These are phyloP conservation scores for Calcarius ornatus DNA, from an alignment of 2,113 vertebrate species.

Conservation along the genomic window DNA sequence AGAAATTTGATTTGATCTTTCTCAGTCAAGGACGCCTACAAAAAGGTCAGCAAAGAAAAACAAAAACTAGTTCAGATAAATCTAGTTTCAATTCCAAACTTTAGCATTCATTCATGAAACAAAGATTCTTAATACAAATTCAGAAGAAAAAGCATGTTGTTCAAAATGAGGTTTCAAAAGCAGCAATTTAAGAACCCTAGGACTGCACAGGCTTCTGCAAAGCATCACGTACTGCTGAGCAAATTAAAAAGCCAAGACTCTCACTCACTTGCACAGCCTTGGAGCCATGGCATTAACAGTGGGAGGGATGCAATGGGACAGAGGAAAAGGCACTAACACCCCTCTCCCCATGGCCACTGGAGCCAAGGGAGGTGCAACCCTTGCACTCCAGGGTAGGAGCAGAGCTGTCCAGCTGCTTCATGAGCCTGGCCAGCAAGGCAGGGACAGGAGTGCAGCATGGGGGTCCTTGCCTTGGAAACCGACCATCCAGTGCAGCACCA, in stretches of 20 bases:
- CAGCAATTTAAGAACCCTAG: neutral
- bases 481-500: neutral
- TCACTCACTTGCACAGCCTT: neutral
- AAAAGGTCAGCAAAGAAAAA: neutral
- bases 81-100: neutral
- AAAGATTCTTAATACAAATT: neutral
- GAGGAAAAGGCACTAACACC: neutral
- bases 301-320: neutral
- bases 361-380: neutral
- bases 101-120: neutral
- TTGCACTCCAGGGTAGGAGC: rapidly evolving
- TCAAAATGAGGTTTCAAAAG: neutral
- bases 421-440: neutral
- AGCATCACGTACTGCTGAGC: neutral
- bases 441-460: rapidly evolving
- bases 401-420: neutral
- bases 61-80: neutral
- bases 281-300: neutral
- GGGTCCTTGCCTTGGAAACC: rapidly evolving
- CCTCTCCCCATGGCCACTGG: rapidly evolving
- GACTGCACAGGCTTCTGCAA: conserved; percentile 21
- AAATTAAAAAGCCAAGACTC: neutral
- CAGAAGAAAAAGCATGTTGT: neutral
- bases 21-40: neutral
- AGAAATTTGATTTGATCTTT: neutral